Evolutionary conservation across 2,888 invertebrate genomes (phyloP), one percentile per base, ranked within the genome.

Genomic region (Leptopilina syphax): DNA sequence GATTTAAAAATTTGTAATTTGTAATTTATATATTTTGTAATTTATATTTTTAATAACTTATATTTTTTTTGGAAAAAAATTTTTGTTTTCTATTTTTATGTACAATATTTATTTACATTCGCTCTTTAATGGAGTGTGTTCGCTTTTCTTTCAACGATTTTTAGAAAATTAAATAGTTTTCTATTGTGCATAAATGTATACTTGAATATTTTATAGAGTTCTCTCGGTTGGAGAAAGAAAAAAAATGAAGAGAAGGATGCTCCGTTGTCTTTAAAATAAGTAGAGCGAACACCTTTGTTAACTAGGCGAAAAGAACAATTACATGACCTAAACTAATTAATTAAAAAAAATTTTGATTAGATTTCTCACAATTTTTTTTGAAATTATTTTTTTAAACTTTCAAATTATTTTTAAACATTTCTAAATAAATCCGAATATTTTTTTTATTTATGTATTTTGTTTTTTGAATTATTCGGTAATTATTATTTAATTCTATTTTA

Each of bases 251-350:
- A 70, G 54, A 70, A 47, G 27, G 54, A 70, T 70, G 54, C 54
- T 70, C 12, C 54, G 70, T 70, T 54, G 12, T 70, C 70, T 70
- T 50, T 70, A 50, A 3, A 34, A 27, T 50, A 70, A 70, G 70
- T 70, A 70, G 70, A 70, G 54, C 70, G 70, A 13, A 70, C 70
- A 70, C 27, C 9, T 12, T 50, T 70, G 70, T 54, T 70, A 54
- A 70, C 50, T 70, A 47, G 54, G 70, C 70, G 70, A 70, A 54
- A 70, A 70, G 27, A 27, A 54, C 12, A 54, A 70, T 70, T 70
- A 70, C 70, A 70, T 70, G 70, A 54, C 54, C 70, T 27, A 50
- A 70, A 54, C 70, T 70, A 50, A 70, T 54, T 70, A 70, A 70
- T 70, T 27, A 54, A n/a, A 44, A 68, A 47, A 24, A 27, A 68